Conservation (phyloP, 2,888 invertebrate genomes). For the Lingula anatina region DNA sequence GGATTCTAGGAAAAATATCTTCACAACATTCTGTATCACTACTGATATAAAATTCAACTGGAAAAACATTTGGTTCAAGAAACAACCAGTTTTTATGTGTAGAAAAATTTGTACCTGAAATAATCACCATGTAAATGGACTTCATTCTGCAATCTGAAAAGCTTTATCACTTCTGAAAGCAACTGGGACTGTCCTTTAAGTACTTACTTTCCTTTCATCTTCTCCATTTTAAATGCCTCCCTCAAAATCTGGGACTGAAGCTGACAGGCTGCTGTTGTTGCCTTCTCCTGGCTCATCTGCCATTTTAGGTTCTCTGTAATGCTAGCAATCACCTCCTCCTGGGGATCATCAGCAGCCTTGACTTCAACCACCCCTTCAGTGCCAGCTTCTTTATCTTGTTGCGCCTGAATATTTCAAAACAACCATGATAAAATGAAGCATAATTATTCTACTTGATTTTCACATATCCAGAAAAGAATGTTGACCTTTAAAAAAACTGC, state of each 20-base stretch:
- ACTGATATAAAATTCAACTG: too few relatives aligned
- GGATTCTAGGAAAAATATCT: too few relatives aligned
- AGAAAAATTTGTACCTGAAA: too few relatives aligned
- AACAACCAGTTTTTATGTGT: too few relatives aligned
- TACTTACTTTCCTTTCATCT: constrained; percentile 84
- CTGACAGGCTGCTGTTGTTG: constrained; percentile 73
- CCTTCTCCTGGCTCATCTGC: constrained; percentile 77
- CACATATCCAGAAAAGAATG: background rate
- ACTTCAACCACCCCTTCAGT: constrained; percentile 57
- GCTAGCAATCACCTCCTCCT: constrained; percentile 57
- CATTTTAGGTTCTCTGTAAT: constrained; percentile 69
- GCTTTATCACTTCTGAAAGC: too few relatives aligned
- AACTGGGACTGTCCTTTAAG: too few relatives aligned
- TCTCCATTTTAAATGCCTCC: constrained; percentile 73
- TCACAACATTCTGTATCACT: too few relatives aligned
- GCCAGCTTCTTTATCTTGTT: constrained; percentile 54
- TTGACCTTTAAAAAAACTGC: background rate
- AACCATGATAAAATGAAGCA: too few relatives aligned
- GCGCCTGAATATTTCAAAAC: too few relatives aligned
- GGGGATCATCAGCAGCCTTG: constrained; percentile 25
- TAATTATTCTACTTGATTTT: background rate
- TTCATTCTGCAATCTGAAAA: too few relatives aligned
- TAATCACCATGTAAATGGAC: too few relatives aligned
- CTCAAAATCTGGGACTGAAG: constrained; percentile 90
- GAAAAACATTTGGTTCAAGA: too few relatives aligned